A percentile compares a stretch with the other conserved stretches of the same genome.
phyloP scores from a whole-genome alignment of 2,888 invertebrate species.

The Melangyna quadrimaculata region DNA sequence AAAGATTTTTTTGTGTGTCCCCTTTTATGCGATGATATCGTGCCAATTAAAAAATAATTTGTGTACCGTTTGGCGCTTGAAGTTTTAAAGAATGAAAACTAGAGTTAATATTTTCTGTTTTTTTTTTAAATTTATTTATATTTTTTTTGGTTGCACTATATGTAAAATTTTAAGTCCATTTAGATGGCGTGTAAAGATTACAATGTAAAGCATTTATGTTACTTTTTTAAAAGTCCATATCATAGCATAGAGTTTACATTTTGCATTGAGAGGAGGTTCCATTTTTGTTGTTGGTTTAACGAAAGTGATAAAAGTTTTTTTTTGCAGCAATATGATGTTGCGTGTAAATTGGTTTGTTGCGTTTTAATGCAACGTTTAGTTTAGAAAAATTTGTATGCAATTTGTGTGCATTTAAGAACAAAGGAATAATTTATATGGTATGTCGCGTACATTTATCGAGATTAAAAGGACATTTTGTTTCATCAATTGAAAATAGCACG shows the following conservation, averaged over 20 bases:
- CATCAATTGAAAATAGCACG: neutral
- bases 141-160: neutral
- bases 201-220: constrained; percentile 12
- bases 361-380: constrained; percentile 44
- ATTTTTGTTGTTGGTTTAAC: neutral
- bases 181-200: constrained; percentile 66
- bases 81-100: constrained; percentile 44
- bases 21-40: constrained; percentile 52
- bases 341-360: constrained; percentile 59
- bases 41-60: constrained; percentile 71
- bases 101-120: constrained; percentile 12
- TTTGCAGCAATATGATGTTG: constrained; percentile 22
- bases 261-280: neutral
- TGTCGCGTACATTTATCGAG: constrained; percentile 16
- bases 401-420: constrained; percentile 65
- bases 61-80: constrained; percentile 60
- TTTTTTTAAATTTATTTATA: neutral
- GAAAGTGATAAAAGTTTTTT: constrained; percentile 51
- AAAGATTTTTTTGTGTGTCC: neutral
- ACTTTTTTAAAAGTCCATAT: neutral
- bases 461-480: constrained; percentile 37
- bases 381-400: constrained; percentile 52
- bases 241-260: neutral
- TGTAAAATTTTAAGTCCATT: constrained; percentile 59
- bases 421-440: neutral